Conservation (phyloP, 2,113 vertebrate genomes). For the Carettochelys insculpta region DNA sequence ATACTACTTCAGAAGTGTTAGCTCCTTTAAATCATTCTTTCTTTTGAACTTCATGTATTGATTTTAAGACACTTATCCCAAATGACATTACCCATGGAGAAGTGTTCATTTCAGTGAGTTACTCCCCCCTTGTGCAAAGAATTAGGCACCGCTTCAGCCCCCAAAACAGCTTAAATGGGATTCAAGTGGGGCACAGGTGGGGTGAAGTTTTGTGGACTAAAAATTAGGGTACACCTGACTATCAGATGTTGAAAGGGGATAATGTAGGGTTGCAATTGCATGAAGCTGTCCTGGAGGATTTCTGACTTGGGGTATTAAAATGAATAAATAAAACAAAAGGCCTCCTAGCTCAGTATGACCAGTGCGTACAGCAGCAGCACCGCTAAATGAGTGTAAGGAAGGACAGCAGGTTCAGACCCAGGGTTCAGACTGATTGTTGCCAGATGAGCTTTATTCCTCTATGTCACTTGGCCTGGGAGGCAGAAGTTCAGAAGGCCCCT, state of each 20-base stretch:
- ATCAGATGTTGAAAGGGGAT: slow-evolving; percentile 17
- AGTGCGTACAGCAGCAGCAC: background rate
- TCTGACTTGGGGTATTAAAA: background rate
- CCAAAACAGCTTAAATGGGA: background rate
- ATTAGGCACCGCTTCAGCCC: background rate
- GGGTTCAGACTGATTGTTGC: background rate
- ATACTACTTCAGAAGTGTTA: background rate
- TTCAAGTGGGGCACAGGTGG: background rate
- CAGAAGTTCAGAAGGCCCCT: background rate
- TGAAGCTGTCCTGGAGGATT: background rate
- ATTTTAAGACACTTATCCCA: background rate
- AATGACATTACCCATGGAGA: background rate
- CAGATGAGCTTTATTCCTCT: background rate
- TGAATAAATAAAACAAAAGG: background rate
- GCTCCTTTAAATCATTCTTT: background rate
- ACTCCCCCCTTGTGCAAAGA: background rate
- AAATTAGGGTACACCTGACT: background rate
- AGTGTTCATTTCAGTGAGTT: background rate
- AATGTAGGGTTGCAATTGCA: background rate
- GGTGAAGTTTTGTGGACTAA: background rate
- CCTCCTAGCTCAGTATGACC: background rate
- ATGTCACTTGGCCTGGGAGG: background rate
- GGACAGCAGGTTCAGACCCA: background rate
- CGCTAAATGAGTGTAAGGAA: background rate
- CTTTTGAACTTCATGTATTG: background rate